These are phyloP conservation scores for Sesamia inferens DNA, from an alignment of 2,888 invertebrate genomes.

Conservation along the genomic window DNA sequence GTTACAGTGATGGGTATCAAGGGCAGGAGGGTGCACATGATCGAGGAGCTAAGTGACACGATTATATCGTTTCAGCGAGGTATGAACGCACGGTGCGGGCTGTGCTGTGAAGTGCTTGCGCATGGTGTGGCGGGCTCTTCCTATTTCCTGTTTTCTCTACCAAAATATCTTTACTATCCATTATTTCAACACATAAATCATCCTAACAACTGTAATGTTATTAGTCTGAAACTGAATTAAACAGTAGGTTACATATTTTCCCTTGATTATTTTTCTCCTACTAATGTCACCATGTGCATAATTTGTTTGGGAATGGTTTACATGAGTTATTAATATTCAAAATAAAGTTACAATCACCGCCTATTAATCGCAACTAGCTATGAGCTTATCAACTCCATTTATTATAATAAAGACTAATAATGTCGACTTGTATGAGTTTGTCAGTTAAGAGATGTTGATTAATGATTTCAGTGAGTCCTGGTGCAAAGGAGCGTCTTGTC, in stretches of 20 bases:
- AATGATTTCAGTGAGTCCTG: slow-evolving; percentile 94
- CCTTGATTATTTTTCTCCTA: slow-evolving; percentile 42
- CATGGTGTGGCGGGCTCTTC: slow-evolving; percentile 84
- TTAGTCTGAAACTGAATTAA: slow-evolving; percentile 21
- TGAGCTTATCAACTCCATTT: slow-evolving; percentile 69
- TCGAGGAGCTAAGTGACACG: slow-evolving; percentile 99
- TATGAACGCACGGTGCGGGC: slow-evolving; percentile 90
- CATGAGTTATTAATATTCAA: slow-evolving; percentile 46
- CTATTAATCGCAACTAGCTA: slow-evolving; percentile 80
- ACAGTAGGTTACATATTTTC: slow-evolving; percentile 25
- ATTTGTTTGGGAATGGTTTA: slow-evolving; percentile 61
- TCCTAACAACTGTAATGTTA: slow-evolving; percentile 30
- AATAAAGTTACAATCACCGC: slow-evolving; percentile 65
- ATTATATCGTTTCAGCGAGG: slow-evolving; percentile 99
- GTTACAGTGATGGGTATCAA: slow-evolving; percentile 99
- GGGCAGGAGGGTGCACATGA: slow-evolving; percentile 99
- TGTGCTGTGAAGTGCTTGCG: slow-evolving; percentile 75
- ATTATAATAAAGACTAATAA: slow-evolving; percentile 61
- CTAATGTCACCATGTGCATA: slow-evolving; percentile 48
- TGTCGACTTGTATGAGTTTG: slow-evolving; percentile 38
- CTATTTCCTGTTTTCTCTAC: slow-evolving; percentile 61
- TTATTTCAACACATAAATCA: slow-evolving; percentile 52
- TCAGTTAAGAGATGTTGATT: slow-evolving; percentile 52
- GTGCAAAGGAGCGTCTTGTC: slow-evolving; percentile 98
- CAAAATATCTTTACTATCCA: slow-evolving; percentile 54